phyloP scores from a whole-genome alignment of 2,113 vertebrate genomes.

The Shinisaurus crocodilurus region DNA sequence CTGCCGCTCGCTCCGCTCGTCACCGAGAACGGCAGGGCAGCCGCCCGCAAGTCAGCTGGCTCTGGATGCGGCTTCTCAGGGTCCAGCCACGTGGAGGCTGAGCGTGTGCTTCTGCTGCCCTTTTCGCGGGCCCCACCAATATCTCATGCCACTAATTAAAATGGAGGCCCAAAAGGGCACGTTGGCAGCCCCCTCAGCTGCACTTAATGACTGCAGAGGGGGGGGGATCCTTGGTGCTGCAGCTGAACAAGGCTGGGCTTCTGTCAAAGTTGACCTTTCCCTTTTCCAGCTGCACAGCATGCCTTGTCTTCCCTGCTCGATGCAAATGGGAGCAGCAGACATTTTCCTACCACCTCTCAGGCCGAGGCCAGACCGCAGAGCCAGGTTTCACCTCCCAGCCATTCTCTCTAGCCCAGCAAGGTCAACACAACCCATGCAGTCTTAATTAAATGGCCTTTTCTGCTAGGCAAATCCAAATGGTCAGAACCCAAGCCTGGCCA shows the following conservation, averaged over 20 bases:
- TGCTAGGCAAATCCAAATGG: background rate
- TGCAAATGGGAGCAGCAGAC: background rate
- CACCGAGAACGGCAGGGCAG: conserved; percentile 17
- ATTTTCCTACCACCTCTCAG: accelerated
- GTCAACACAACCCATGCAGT: background rate
- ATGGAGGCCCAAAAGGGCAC: background rate
- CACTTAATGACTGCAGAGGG: accelerated
- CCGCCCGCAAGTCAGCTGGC: background rate
- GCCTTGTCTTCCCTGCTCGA: accelerated
- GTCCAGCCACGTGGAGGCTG: background rate
- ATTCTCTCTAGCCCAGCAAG: background rate
- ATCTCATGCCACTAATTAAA: background rate
- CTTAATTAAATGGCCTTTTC: no score
- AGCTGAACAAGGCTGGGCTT: accelerated
- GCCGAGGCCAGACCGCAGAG: no score
- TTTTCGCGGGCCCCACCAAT: background rate
- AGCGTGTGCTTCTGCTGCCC: background rate
- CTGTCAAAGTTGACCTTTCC: background rate
- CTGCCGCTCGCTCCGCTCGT: background rate
- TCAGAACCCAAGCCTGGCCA: background rate
- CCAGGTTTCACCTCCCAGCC: background rate
- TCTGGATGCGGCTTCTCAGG: background rate
- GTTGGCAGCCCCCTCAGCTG: background rate
- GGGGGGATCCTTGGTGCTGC: background rate
- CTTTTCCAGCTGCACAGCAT: background rate